Evolutionary conservation across 37 sponge, comb jelly and placozoan species (phyloP), one percentile per base, ranked within the genome.

Genomic region (Beroe ovata): DNA sequence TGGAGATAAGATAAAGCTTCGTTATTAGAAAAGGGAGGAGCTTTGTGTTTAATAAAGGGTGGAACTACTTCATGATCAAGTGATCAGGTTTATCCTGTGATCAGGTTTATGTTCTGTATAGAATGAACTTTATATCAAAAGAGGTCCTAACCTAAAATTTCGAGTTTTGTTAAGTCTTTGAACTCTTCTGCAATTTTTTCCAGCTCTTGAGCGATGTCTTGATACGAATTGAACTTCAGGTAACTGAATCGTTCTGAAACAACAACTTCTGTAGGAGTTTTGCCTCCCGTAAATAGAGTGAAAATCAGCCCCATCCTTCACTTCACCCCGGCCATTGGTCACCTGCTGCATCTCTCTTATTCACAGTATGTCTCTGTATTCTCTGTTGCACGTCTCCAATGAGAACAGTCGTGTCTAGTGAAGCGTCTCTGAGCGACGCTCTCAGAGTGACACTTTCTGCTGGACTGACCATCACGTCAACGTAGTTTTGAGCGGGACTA

Each of bases 381-480:
- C 23, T 77, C 42, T 77, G 54, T 54, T 77, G 54, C 2, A 77
- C 84, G 25, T 77, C 84, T 29, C n/a, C 28, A 21, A 77, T 77
- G 36, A 77, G 26, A 54, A 42, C 28, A 25, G 29, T 42, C 28
- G 0, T 2, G 14, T 2, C n/a, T 1, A 77, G 35, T 1, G 36
- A 30, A 0, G 84, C 41, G 33, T 77, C 84, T 25, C 38, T 36
- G 4, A 77, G 41, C 18, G 84, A 25, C 18, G 25, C 21, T 20
- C 18, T 41, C 36, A 77, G 21, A 22, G 3, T 37, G 3, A 42
- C 84, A n/a, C 28, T 3, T 25, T 41, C 28, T 4, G 39, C 84
- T 0, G 47, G 54, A 23, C 38, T 8, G 54, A 77, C 84, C 84
- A 77, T 77, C 84, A 77, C 54, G 28, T 77, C 84, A 42, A 77